Evolutionary conservation across 2,888 invertebrate species (phyloP), one percentile per base, ranked within the genome.

Genomic region (Auanema sp.): DNA sequence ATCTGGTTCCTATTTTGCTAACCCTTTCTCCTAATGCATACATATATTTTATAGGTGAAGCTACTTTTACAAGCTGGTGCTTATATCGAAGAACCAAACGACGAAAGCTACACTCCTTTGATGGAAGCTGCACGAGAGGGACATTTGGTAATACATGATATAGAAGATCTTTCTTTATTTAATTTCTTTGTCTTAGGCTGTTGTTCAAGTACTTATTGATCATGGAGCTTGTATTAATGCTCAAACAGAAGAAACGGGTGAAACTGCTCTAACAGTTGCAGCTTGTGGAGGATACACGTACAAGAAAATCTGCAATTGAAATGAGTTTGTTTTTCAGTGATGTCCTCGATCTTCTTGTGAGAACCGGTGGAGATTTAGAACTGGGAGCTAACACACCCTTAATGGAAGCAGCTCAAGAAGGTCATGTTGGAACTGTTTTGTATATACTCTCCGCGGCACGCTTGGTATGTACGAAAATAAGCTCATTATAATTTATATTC

Each of bases 61-160:
- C 87, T 98, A 79, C 88, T 98, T 69, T 90, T 98, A 74, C 96
- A 96, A 85, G 89, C 95, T 64, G 97, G 97, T 70, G 98, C 98
- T 65, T 95, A 95, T 86, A 92, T 98, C 81, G 98, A 98, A 53
- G 87, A 86, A 73, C 85, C 85, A 14, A 98, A 98, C 86, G 97
- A 98, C 85, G 97, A 98, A 87, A 96, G 97, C 5, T 98, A 97
- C 86, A 98, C 97, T 41, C 97, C 98, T 21, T 88, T 98, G 68
- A 98, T 98, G 97, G 98, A 98, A 87, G 97, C 97, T 52, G 93
- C 96, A 0, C 88, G 97, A 55, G 97, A 98, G 86, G 97, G 97
- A 60, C 97, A 98, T 85, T 44, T 33, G 50, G 70, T 70, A 50
- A 23, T 60, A 23, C 23, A n/a, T 16, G 12, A 53, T 11, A 57